phyloP scores from a whole-genome alignment of 2,113 vertebrate species.

The Odocoileus hemionus region DNA sequence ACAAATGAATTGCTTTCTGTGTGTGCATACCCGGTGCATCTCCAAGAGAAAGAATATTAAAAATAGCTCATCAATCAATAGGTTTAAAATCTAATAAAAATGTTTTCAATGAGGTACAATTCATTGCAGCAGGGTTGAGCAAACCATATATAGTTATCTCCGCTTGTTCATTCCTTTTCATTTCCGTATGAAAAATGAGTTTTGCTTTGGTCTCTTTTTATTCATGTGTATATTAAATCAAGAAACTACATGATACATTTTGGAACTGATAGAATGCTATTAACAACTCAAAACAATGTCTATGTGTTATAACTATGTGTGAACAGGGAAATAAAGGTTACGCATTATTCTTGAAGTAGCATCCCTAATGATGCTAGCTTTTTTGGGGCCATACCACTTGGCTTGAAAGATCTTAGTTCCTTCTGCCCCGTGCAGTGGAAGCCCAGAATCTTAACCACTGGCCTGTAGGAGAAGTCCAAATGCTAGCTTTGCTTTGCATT shows the following conservation, averaged over 20 bases:
- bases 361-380: background rate
- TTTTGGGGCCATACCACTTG: background rate
- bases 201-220: conserved; percentile 29
- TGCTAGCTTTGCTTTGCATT: background rate
- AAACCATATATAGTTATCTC: background rate
- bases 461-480: background rate
- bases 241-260: background rate
- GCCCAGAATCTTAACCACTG: background rate
- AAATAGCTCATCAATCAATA: conserved; percentile 1
- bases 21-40: background rate
- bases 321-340: conserved; percentile 8
- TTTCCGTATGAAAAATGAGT: conserved; percentile 15
- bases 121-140: background rate
- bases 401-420: background rate
- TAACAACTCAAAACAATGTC: background rate
- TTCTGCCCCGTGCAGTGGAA: background rate
- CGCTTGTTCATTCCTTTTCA: conserved; percentile 22
- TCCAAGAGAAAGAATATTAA: conserved; percentile 35
- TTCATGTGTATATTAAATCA: conserved; percentile 19
- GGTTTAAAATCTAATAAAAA: conserved; percentile 37
- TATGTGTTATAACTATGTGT: conserved; percentile 40
- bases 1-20: conserved; percentile 32
- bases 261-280: background rate
- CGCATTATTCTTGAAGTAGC: conserved; percentile 7
- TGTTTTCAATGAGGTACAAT: background rate